Evolutionary conservation across 2,888 invertebrate species (phyloP), one percentile per base, ranked within the genome.

Genomic region (Synanthedon andrenaeformis): DNA sequence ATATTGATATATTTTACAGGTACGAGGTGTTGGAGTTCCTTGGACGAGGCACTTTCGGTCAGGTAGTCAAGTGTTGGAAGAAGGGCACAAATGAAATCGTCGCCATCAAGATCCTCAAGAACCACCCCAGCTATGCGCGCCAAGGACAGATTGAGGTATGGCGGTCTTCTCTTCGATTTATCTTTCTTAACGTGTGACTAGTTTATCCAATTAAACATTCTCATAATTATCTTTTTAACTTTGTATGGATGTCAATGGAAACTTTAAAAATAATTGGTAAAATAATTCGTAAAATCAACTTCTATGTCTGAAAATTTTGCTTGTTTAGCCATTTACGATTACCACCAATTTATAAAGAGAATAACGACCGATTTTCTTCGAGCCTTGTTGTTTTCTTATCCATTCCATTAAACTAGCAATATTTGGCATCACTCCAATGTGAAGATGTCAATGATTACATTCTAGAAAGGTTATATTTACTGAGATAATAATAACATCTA

Each of bases 41-140:
- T 75, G 99, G 99, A 66, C 94, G 99, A 67, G 99, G 99, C 72
- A 99, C 99, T 65, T 99, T 99, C 89, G 99, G 99, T 62, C 92
- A 96, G 91, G 99, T 99, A 76, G 99, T 99, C 76, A 99, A 99
- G 89, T 99, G 99, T 88, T 99, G 99, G 99, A 99, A 99, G 89
- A 98, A 99, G 82, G 99, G 99, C 81, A 99, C 99, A 70, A 99
- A 98, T 81, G 99, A 99, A 88, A 99, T 99, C 77, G 99, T 99
- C 72, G 99, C 99, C 78, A 99, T 99, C 83, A 99, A 99, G 90
- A 99, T 99, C 80, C 90, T 99, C 58, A 99, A 99, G 90, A 99
- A 99, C 90, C 99, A 99, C 89, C 99, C 99, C 63, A 99, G 98
- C 69, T 99, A 99, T 89, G 99, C 99, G 64, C 93, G 99, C 72